Percentiles rank a stretch among this genome's conserved stretches.
These are phyloP conservation scores for Motacilla alba DNA, from an alignment of 2,113 vertebrate species.

Conservation along the genomic window DNA sequence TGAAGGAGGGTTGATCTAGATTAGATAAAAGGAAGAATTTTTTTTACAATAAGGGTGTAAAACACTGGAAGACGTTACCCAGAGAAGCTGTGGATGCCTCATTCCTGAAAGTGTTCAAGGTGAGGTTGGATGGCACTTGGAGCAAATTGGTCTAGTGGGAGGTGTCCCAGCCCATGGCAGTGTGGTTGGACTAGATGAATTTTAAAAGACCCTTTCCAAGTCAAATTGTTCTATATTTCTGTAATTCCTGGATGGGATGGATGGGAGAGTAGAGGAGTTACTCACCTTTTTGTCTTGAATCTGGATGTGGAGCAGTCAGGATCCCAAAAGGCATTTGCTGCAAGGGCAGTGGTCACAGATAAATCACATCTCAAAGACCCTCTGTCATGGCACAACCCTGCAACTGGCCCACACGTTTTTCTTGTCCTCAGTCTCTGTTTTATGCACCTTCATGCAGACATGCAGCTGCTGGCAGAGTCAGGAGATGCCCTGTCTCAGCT, in stretches of 20 bases:
- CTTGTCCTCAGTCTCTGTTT: background rate
- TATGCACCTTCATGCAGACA: background rate
- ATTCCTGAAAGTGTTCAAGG: background rate
- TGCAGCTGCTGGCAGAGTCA: background rate
- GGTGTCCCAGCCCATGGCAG: background rate
- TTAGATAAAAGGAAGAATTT: background rate
- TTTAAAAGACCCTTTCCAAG: background rate
- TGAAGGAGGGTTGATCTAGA: background rate
- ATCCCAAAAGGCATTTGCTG: background rate
- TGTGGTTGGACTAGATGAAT: background rate
- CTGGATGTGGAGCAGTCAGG: background rate
- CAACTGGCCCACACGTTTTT: background rate
- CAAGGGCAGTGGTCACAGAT: background rate
- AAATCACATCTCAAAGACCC: background rate
- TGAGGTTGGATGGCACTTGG: background rate
- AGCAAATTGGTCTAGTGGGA: background rate
- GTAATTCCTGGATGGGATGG: background rate
- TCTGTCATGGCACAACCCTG: accelerated
- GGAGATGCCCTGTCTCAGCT: background rate
- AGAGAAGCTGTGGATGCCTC: background rate
- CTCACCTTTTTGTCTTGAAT: background rate
- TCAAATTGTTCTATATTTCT: background rate
- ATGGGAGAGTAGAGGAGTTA: background rate
- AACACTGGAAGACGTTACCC: background rate
- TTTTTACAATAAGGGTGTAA: background rate